phyloP scores from a whole-genome alignment of 2,888 invertebrate species.

The Caradrina kadenii region DNA sequence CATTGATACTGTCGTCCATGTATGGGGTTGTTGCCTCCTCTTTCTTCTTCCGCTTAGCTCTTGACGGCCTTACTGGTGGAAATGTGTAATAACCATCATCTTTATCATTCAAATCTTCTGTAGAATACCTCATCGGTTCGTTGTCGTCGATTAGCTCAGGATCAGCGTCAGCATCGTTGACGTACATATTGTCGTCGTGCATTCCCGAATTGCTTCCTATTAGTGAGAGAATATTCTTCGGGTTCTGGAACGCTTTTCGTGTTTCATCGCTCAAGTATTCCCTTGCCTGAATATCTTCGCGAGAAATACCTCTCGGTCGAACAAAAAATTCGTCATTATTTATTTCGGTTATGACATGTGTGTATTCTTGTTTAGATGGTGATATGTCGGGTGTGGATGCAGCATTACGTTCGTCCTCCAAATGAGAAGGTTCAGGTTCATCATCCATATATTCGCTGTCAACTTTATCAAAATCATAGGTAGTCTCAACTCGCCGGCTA shows the following conservation, averaged over 20 bases:
- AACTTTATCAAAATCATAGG: conserved; percentile 90
- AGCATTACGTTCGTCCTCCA: conserved; percentile 71
- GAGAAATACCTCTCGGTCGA: conserved; percentile 95
- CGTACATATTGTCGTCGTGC: conserved; percentile 79
- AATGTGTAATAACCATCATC: conserved; percentile 90
- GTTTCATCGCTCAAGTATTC: conserved; percentile 95
- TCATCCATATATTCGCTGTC: conserved; percentile 91
- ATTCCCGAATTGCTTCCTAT: conserved; percentile 86
- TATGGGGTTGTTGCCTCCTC: conserved; percentile 80
- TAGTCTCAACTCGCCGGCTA: conserved; percentile 80
- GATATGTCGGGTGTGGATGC: conserved; percentile 79
- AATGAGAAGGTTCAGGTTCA: conserved; percentile 71
- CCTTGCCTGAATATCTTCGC: conserved; percentile 95
- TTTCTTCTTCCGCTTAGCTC: conserved; percentile 89
- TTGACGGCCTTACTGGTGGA: conserved; percentile 90
- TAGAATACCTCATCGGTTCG: conserved; percentile 80
- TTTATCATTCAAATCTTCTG: conserved; percentile 85
- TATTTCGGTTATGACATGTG: conserved; percentile 94
- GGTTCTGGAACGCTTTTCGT: conserved; percentile 93
- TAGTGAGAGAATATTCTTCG: conserved; percentile 92
- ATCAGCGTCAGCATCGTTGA: conserved; percentile 82
- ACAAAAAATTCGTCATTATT: conserved; percentile 97
- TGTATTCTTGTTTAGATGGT: conserved; percentile 86
- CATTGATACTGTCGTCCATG: conserved; percentile 84
- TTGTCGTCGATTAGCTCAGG: conserved; percentile 82